Base-by-base conservation (phyloP, 30 jellyfish, hydroid and myxozoan genomes). In the Aurelia aurita region DNA sequence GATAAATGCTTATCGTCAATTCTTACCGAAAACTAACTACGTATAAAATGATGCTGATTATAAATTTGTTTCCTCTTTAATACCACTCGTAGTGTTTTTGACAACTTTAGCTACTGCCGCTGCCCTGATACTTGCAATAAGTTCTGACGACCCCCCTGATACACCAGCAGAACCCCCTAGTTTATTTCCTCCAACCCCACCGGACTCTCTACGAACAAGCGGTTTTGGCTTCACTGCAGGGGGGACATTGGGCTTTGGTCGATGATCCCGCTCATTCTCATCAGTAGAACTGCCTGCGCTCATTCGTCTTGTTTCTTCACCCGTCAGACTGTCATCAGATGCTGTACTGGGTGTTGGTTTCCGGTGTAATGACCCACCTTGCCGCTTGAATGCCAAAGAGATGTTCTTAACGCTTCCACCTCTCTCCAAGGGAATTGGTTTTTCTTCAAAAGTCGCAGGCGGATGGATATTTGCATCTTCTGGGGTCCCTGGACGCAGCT, bases 211-310 rank as follows among this genome's bases (percentile, higher is more conserved):
- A 18, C 72, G 69, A 25, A 59, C 68, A 9, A 62, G 12, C 28
- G 96, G 96, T 58, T 93, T 93, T 43, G 97, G 97, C 79, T 82
- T 82, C 47, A 77, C 82, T 31, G 97, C 97, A 13, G 98, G 93
- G 29, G 97, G 51, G 51, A 39, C 7, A 39, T 15, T 39, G 13
- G 51, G 51, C 51, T 39, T 39, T 34, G 96, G 92, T 13, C 89
- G 87, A 11, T 70, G 13, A 18, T 47, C 73, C 35, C 57, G 53
- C 6, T 80, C 79, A 10, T 49, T 31, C 26, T 65, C 75, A 21
- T 78, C 89, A n/a, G 39, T 51, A 21, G n/a, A 34, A 1, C 68
- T 27, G 5, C 27, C 83, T 14, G 69, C 49, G 13, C 91, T 73
- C 60, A 81, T 25, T 34, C 91, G 76, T 53, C 76, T 55, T 34